phyloP scores from a whole-genome alignment of 2,113 vertebrate genomes.

The Canis aureus region DNA sequence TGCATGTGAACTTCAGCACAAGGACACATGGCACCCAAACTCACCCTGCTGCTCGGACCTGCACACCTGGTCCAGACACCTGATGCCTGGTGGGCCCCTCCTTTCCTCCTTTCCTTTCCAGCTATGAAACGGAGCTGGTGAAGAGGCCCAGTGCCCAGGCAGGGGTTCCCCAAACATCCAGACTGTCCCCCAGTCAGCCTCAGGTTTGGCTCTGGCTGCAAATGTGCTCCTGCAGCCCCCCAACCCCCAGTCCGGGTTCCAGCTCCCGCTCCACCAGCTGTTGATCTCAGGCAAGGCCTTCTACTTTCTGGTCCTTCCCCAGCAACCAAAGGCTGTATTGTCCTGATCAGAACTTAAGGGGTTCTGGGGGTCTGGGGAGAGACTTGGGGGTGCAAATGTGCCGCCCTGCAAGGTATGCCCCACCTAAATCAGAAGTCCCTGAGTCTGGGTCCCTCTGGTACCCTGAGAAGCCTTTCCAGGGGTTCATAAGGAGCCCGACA shows the following conservation, averaged over 20 bases:
- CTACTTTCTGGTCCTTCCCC: background rate
- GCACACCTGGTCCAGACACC: background rate
- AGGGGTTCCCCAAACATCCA: background rate
- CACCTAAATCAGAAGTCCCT: background rate
- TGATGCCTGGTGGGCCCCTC: background rate
- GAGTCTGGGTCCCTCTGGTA: background rate
- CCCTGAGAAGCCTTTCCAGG: background rate
- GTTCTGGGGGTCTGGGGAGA: background rate
- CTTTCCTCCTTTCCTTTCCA: background rate
- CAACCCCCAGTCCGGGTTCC: background rate
- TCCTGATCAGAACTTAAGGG: background rate
- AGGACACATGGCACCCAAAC: fast-evolving
- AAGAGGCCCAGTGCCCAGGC: background rate
- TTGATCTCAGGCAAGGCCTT: background rate
- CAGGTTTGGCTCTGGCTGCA: background rate
- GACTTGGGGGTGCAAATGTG: background rate
- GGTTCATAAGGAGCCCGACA: background rate
- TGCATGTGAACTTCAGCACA: fast-evolving
- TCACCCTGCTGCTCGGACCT: background rate
- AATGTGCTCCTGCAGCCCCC: background rate
- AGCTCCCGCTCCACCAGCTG: background rate
- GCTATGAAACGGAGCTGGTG: background rate
- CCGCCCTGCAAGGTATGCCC: background rate
- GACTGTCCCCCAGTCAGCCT: background rate
- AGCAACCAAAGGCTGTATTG: background rate